A percentile compares a stretch with the other conserved stretches of the same genome.
These are phyloP conservation scores for Heliothis subflexa DNA, from an alignment of 1,140 invertebrate genomes.

Conservation along the genomic window DNA sequence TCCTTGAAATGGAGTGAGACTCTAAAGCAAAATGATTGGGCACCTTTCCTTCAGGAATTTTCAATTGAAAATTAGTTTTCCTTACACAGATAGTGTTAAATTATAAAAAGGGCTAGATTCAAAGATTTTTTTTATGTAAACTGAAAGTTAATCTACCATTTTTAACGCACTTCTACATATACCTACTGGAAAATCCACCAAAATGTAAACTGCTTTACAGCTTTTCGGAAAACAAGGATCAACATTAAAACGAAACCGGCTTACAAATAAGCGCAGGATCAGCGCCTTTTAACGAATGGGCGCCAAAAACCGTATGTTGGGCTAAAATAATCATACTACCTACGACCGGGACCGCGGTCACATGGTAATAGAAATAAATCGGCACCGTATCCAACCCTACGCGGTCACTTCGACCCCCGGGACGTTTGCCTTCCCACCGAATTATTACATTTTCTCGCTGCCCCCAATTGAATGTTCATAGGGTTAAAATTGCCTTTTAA, in stretches of 20 bases:
- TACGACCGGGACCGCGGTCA: slow-evolving; percentile 33
- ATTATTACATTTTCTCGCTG: slow-evolving; percentile 36
- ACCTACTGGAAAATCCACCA: no score
- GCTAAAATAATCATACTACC: slow-evolving; percentile 29
- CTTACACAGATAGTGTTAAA: no score
- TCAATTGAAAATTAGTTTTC: no score
- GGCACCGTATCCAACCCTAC: slow-evolving; percentile 39
- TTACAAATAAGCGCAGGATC: neutral
- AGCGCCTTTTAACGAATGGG: neutral
- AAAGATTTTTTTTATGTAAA: no score
- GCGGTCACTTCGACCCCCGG: slow-evolving; percentile 34
- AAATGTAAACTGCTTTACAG: no score
- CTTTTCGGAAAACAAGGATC: neutral
- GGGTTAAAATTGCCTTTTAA: slow-evolving; percentile 46
- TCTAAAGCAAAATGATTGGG: no score
- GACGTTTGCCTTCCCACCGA: neutral
- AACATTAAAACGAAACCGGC: neutral
- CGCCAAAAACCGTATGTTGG: slow-evolving; percentile 3
- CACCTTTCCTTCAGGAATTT: no score
- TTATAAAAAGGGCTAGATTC: no score
- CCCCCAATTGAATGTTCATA: slow-evolving; percentile 44
- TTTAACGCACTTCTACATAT: no score
- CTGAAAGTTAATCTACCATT: no score
- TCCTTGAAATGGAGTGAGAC: no score
- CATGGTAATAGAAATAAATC: slow-evolving; percentile 49